These are phyloP conservation scores for Aphaenogaster ashmeadi DNA, from an alignment of 1,140 invertebrate species.

Conservation along the genomic window DNA sequence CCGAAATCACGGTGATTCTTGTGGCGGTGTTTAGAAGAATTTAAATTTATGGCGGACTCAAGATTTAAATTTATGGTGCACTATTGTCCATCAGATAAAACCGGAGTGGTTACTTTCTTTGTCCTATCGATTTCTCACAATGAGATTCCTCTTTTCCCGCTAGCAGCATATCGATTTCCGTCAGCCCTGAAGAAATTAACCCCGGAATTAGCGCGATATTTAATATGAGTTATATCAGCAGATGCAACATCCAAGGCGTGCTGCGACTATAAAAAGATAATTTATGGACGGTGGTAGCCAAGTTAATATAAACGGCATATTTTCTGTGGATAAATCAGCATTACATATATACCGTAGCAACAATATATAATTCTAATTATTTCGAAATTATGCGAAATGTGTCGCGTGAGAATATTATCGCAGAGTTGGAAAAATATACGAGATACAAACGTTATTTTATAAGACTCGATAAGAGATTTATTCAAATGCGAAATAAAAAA, in stretches of 20 bases:
- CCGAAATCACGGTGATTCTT: constrained; percentile 27
- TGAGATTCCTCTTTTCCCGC: background rate
- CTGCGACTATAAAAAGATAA: background rate
- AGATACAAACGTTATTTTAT: background rate
- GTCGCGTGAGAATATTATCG: background rate
- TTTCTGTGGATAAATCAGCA: background rate
- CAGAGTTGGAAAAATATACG: background rate
- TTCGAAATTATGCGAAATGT: background rate
- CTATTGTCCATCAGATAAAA: background rate
- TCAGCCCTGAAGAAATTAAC: background rate
- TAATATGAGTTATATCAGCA: background rate
- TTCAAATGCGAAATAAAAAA: background rate
- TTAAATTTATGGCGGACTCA: background rate
- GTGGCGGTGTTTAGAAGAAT: background rate
- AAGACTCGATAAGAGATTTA: background rate
- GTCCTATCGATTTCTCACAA: background rate
- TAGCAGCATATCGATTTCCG: background rate
- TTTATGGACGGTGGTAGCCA: background rate
- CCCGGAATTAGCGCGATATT: background rate
- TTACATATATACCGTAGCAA: background rate
- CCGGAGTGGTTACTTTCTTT: background rate
- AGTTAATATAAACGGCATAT: background rate
- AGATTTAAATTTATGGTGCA: background rate
- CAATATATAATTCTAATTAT: background rate
- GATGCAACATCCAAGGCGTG: background rate